Evolutionary conservation across 2,797 vertebrate genomes (phyloP).

Genomic region (Cottoperca gobio): DNA sequence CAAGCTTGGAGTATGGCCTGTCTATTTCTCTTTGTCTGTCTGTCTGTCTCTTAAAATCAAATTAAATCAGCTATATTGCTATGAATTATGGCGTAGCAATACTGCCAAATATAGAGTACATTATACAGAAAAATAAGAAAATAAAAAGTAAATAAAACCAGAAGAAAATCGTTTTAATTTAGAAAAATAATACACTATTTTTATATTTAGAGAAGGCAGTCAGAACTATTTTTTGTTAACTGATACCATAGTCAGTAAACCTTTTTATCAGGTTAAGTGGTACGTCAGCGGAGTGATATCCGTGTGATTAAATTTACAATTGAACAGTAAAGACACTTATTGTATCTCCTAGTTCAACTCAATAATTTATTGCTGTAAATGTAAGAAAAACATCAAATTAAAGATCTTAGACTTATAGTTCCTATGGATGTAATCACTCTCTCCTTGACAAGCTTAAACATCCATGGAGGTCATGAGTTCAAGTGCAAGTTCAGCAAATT

Average conservation of each 20-base stretch:
- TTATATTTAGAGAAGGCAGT: too few relatives aligned
- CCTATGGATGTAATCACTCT: neutral
- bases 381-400: too few relatives aligned
- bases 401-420: neutral
- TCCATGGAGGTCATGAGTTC: neutral
- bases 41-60: neutral
- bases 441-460: neutral
- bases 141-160: neutral
- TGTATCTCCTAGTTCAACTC: too few relatives aligned
- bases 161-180: neutral
- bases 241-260: too few relatives aligned
- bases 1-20: conserved; percentile 3
- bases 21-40: conserved; percentile 37
- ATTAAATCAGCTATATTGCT: neutral
- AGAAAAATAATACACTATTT: too few relatives aligned
- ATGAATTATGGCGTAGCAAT: fast-evolving
- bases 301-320: too few relatives aligned
- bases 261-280: too few relatives aligned
- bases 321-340: too few relatives aligned
- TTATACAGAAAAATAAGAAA: neutral
- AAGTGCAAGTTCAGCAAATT: too few relatives aligned
- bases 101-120: neutral
- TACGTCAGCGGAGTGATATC: too few relatives aligned
- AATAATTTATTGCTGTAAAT: too few relatives aligned
- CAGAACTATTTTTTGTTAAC: too few relatives aligned